These are phyloP conservation scores for Gymnoscopelus microlampas DNA, from an alignment of 2,797 vertebrate genomes.

Conservation along the genomic window DNA sequence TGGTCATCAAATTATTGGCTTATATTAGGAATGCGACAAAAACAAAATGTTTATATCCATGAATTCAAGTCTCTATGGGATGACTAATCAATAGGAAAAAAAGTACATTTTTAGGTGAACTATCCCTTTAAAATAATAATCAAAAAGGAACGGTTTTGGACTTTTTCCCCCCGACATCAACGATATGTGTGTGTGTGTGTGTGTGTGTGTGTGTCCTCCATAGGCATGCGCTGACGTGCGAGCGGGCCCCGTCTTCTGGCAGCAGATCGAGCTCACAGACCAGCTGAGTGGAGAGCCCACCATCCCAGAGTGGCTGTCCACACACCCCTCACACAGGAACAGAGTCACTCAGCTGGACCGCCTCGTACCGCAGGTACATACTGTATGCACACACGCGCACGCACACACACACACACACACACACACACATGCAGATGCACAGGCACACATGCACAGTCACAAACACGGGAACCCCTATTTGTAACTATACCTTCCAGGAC, in stretches of 20 bases:
- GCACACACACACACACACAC: conserved; percentile 4
- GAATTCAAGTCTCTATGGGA: no score
- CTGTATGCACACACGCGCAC: conserved; percentile 12
- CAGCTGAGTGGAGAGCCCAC: conserved; percentile 75
- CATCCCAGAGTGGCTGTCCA: conserved; percentile 93
- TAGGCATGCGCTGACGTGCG: conserved; percentile 95
- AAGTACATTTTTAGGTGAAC: no score
- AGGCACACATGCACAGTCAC: no score
- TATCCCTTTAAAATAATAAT: no score
- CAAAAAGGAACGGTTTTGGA: no score
- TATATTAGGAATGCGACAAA: no score
- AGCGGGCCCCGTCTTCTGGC: conserved; percentile 93
- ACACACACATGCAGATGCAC: neutral
- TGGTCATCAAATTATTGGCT: no score
- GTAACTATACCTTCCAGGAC: no score
- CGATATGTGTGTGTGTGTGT: neutral
- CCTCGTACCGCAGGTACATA: conserved; percentile 89
- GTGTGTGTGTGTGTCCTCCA: conserved; percentile 20
- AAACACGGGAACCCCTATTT: no score
- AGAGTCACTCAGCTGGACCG: conserved; percentile 86
- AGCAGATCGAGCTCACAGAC: conserved; percentile 89
- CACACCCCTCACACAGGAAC: conserved; percentile 92
- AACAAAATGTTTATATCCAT: no score
- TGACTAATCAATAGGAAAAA: no score
- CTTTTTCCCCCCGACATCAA: no score